phyloP scores from a whole-genome alignment of 2,888 invertebrate species.

The Leptarthrus brevirostris region DNA sequence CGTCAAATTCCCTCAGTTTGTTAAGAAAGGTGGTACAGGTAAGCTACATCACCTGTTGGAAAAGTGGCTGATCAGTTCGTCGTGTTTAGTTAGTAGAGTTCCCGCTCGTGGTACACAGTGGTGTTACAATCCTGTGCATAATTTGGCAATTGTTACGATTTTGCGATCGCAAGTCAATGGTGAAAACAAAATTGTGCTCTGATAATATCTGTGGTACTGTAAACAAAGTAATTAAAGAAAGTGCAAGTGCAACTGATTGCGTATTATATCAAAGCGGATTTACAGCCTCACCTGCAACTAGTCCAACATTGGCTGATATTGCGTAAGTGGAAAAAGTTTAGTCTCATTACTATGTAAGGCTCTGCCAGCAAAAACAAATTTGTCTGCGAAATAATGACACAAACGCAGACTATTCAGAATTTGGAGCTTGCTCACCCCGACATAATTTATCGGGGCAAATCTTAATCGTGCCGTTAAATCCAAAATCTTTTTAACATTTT shows the following conservation, averaged over 20 bases:
- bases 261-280: not conserved
- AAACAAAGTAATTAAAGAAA: slow-evolving; percentile 3
- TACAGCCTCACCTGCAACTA: not conserved
- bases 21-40: not conserved
- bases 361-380: too few relatives aligned
- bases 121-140: not conserved
- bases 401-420: too few relatives aligned
- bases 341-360: too few relatives aligned
- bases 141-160: not conserved
- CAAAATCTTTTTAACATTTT: too few relatives aligned
- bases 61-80: not conserved
- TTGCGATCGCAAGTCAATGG: not conserved
- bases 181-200: not conserved
- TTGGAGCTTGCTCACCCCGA: too few relatives aligned
- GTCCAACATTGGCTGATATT: not conserved
- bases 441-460: too few relatives aligned
- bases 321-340: not conserved
- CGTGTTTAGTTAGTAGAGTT: not conserved
- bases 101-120: not conserved
- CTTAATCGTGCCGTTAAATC: too few relatives aligned
- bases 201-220: slow-evolving; percentile 1
- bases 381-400: too few relatives aligned
- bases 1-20: not conserved
- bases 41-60: not conserved
- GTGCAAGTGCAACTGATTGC: not conserved